phyloP scores from a whole-genome alignment of 2,113 vertebrate species.

The Neolamprologus toae region DNA sequence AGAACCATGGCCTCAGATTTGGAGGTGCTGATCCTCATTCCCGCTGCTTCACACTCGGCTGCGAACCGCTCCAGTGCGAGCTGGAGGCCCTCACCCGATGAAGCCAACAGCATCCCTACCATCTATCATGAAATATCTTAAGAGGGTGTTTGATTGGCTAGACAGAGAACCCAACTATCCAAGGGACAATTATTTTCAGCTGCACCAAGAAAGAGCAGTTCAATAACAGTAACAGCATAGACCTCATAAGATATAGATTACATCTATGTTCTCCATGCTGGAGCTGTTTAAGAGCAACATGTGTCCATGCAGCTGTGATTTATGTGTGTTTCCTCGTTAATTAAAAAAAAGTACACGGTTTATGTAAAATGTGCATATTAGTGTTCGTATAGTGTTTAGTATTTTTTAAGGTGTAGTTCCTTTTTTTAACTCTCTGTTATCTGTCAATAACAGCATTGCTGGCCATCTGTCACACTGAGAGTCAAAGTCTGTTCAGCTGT shows the following conservation, averaged over 20 bases:
- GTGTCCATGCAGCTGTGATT: not conserved
- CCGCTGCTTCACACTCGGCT: no score
- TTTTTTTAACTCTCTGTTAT: not conserved
- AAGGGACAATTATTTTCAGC: not conserved
- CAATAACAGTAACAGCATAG: not conserved
- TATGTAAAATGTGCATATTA: not conserved
- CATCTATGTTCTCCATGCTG: not conserved
- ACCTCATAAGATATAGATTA: not conserved
- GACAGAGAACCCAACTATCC: not conserved
- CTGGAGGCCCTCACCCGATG: no score
- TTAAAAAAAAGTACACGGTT: not conserved
- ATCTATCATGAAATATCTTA: not conserved
- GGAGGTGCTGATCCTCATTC: no score
- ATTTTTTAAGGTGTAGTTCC: not conserved
- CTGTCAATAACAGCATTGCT: not conserved
- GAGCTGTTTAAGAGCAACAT: not conserved
- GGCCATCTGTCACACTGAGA: not conserved
- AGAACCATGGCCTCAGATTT: no score
- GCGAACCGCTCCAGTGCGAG: no score
- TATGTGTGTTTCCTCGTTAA: fast-evolving
- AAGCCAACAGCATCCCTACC: no score
- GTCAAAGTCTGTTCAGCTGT: not conserved
- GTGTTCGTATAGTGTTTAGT: not conserved
- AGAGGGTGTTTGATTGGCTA: not conserved
- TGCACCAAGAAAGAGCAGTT: not conserved